Evolutionary conservation across 2,888 invertebrate genomes (phyloP).

Genomic region (Xiphydria camelus): DNA sequence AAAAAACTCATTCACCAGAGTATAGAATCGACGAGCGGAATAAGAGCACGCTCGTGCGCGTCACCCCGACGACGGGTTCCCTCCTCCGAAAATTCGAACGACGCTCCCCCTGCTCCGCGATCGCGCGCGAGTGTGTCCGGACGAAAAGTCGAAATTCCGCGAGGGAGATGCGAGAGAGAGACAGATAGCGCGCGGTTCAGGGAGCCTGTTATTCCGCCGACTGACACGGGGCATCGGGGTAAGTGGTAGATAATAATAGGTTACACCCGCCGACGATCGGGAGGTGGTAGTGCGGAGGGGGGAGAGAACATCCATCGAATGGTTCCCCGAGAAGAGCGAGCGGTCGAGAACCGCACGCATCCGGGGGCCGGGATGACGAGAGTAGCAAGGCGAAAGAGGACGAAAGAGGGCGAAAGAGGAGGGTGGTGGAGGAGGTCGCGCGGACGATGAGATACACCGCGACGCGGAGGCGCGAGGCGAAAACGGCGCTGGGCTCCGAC

Average conservation of each 20-base stretch:
- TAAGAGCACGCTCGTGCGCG: too few species aligned
- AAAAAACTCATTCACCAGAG: too few species aligned
- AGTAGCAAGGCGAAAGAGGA: neutral
- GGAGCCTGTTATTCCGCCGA: constrained; percentile 30
- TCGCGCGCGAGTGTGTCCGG: too few species aligned
- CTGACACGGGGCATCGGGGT: constrained; percentile 55
- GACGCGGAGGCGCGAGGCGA: too few species aligned
- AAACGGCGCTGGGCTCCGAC: too few species aligned
- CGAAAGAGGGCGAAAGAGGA: neutral
- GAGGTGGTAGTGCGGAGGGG: too few species aligned
- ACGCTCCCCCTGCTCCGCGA: too few species aligned
- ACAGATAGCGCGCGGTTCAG: constrained; percentile 2
- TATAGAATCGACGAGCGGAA: too few species aligned
- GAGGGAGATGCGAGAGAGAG: neutral
- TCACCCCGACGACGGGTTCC: too few species aligned
- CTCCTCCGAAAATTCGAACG: too few species aligned
- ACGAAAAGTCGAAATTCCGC: too few species aligned
- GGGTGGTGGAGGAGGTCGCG: neutral
- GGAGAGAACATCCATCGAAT: constrained; percentile 47
- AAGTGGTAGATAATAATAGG: constrained; percentile 58
- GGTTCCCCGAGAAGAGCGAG: constrained; percentile 28
- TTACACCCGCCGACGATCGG: constrained; percentile 57
- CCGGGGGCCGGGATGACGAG: constrained; percentile 15
- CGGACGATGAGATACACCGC: too few species aligned
- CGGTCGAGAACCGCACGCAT: constrained; percentile 29